These are phyloP conservation scores for Saccopteryx bilineata DNA, from an alignment of 2,113 vertebrate species.

Conservation along the genomic window DNA sequence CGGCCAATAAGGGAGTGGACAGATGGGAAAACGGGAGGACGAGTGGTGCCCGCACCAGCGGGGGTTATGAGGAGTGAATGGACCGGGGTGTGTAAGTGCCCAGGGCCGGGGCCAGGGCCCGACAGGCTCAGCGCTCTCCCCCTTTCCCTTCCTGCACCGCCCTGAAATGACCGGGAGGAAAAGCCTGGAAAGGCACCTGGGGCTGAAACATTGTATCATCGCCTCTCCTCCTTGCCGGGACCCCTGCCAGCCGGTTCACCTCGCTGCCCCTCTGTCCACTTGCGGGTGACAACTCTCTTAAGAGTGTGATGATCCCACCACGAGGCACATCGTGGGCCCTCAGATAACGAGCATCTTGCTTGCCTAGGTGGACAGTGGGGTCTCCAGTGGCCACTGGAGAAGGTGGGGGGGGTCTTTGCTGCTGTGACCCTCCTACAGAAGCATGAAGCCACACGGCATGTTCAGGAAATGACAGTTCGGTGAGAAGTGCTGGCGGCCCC, in stretches of 20 bases:
- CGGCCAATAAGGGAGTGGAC: neutral
- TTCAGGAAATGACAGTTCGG: neutral
- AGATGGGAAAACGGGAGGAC: neutral
- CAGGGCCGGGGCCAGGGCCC: neutral
- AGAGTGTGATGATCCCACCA: neutral
- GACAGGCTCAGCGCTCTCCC: fast-evolving
- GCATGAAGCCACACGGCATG: fast-evolving
- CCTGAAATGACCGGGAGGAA: neutral
- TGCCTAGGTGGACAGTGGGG: fast-evolving
- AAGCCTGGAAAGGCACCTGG: neutral
- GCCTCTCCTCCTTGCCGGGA: neutral
- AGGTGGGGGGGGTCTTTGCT: neutral
- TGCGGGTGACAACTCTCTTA: neutral
- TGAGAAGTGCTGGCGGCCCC: neutral
- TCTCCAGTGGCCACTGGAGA: neutral
- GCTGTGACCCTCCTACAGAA: fast-evolving
- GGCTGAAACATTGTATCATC: no score
- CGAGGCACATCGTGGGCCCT: fast-evolving
- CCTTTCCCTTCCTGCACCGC: neutral
- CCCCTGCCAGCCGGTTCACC: neutral
- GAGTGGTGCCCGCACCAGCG: neutral
- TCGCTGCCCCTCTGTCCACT: neutral
- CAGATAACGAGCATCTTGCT: neutral
- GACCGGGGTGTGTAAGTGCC: no score
- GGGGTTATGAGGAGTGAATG: neutral